Evolutionary conservation across 2,797 vertebrate species (phyloP).

Genomic region (Myotis pilosus): DNA sequence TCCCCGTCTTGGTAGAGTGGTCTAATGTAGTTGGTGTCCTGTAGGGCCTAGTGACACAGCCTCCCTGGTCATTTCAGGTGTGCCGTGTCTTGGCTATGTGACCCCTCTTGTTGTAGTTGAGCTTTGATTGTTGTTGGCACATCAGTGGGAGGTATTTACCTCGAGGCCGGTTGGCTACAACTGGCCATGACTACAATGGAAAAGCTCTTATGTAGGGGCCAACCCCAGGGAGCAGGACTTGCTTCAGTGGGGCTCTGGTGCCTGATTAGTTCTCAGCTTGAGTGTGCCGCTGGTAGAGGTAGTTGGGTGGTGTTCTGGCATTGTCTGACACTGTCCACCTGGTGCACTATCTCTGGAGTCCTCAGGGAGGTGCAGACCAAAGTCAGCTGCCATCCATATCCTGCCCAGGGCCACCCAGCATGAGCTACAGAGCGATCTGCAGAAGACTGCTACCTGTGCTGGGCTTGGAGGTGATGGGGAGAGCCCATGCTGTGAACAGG

Average conservation of each 20-base stretch:
- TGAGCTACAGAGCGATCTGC: background rate
- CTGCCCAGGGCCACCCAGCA: background rate
- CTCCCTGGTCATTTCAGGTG: background rate
- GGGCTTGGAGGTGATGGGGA: background rate
- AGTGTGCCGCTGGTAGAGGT: background rate
- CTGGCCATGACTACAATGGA: background rate
- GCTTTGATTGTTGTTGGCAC: background rate
- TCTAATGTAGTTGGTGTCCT: background rate
- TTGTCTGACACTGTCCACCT: background rate
- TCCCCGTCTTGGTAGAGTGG: background rate
- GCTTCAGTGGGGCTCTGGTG: background rate
- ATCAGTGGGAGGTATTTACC: background rate
- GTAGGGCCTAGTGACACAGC: background rate
- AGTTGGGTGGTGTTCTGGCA: background rate
- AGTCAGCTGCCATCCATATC: background rate
- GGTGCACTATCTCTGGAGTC: background rate
- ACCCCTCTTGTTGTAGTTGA: background rate
- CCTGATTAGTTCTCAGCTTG: background rate
- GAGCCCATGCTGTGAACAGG: background rate
- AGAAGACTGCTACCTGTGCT: background rate
- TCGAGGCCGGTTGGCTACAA: background rate
- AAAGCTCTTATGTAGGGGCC: background rate
- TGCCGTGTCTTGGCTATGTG: background rate
- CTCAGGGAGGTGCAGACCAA: background rate
- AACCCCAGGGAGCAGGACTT: background rate